These are phyloP conservation scores for Epinotia nisella DNA, from an alignment of 2,888 invertebrate genomes.

Conservation along the genomic window DNA sequence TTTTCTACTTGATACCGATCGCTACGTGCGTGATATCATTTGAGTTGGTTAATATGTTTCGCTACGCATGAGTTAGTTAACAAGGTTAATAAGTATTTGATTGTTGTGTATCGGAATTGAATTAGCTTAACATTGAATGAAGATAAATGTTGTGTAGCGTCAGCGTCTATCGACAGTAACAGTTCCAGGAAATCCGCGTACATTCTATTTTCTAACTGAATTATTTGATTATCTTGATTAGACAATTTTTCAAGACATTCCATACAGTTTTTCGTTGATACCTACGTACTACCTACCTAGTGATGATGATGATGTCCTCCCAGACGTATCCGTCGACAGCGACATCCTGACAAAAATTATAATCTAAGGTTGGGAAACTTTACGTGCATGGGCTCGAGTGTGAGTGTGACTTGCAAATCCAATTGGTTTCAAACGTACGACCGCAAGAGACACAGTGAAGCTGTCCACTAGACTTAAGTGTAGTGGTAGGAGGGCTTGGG, in stretches of 20 bases:
- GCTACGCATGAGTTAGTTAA: constrained; percentile 62
- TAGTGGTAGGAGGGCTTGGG: no score
- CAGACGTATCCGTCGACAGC: no score
- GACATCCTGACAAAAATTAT: no score
- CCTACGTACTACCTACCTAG: no score
- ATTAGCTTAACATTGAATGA: constrained; percentile 30
- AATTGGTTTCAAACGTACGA: no score
- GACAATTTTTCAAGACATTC: not conserved
- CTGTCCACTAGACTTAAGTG: no score
- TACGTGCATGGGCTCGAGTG: no score
- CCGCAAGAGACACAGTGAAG: no score
- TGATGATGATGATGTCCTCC: no score
- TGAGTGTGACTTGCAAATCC: no score
- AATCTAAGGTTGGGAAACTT: no score
- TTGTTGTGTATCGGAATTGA: constrained; percentile 41
- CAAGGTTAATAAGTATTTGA: constrained; percentile 42
- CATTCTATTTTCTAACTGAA: not conserved
- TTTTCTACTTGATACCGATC: constrained; percentile 51
- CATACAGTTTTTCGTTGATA: not conserved
- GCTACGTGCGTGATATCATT: constrained; percentile 57
- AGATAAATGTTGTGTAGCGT: not conserved
- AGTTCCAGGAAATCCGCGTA: not conserved
- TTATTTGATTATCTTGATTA: not conserved
- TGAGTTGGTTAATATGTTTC: constrained; percentile 58
- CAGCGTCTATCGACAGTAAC: not conserved